Conservation (phyloP, 23 tunicate species). For the Ciona savignyi region DNA sequence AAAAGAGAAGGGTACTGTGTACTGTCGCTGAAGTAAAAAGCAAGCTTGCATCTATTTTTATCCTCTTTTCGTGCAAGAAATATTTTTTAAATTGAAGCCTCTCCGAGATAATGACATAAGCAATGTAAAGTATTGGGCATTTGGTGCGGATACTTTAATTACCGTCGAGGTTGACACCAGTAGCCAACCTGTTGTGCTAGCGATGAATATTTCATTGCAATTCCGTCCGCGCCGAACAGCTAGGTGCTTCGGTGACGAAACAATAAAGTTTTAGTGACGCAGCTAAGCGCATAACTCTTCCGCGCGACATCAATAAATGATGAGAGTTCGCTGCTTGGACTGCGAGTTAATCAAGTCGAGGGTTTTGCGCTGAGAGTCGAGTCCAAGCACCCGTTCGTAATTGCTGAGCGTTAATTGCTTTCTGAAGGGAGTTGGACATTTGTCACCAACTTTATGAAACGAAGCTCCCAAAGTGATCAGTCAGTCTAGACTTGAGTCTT, state of each 20-base stretch:
- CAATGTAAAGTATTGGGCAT: no score
- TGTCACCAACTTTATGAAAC: neutral
- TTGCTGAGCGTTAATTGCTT: neutral
- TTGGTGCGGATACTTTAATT: neutral
- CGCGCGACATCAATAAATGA: neutral
- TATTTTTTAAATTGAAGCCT: no score
- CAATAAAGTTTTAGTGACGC: neutral
- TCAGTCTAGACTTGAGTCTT: neutral
- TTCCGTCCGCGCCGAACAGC: neutral
- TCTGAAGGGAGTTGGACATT: no score
- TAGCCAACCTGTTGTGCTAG: neutral
- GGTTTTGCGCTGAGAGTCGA: neutral
- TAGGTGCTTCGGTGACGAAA: neutral
- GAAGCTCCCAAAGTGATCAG: constrained; percentile 7
- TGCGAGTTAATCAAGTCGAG: neutral
- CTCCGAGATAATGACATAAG: no score
- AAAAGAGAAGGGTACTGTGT: no score
- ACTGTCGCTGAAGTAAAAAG: no score
- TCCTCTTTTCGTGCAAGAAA: no score
- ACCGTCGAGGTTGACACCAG: neutral
- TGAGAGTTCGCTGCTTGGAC: neutral
- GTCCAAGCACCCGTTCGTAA: neutral
- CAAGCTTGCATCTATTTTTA: no score
- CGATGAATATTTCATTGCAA: neutral
- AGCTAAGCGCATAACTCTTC: neutral